A percentile compares a stretch with the other conserved stretches of the same genome.
phyloP scores from a whole-genome alignment of 37 sponge, comb jelly and placozoan genomes.

The Axinella damicornis region DNA sequence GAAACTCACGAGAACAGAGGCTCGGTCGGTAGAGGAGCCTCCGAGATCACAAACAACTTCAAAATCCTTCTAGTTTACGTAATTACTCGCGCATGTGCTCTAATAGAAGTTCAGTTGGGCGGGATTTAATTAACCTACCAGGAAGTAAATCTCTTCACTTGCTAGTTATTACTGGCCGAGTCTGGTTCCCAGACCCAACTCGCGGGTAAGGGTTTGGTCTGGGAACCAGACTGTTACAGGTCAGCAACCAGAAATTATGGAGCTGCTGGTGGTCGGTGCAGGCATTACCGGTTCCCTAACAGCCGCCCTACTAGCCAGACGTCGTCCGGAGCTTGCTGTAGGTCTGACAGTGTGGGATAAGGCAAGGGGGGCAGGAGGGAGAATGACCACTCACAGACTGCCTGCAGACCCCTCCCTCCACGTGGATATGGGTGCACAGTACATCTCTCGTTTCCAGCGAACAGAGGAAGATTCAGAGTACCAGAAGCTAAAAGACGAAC shows the following conservation, averaged over 20 bases:
- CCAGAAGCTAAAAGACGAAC: slow-evolving; percentile 15
- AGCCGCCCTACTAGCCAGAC: slow-evolving; percentile 32
- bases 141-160: too few species aligned
- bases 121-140: too few species aligned
- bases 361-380: slow-evolving; percentile 58
- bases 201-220: too few species aligned
- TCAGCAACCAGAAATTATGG: not conserved
- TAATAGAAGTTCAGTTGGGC: too few species aligned
- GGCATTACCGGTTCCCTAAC: slow-evolving; percentile 63
- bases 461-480: not conserved
- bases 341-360: slow-evolving; percentile 67
- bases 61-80: too few species aligned
- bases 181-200: too few species aligned
- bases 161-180: too few species aligned
- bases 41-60: too few species aligned
- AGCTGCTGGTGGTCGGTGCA: slow-evolving; percentile 66
- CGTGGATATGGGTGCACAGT: slow-evolving; percentile 81
- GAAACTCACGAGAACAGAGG: too few species aligned
- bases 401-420: slow-evolving; percentile 15
- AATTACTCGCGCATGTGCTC: too few species aligned
- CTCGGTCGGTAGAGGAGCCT: too few species aligned
- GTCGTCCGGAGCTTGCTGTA: not conserved
- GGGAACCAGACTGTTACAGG: not conserved
- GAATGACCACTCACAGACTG: slow-evolving; percentile 55
- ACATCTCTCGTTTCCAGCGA: slow-evolving; percentile 30